Evolutionary conservation across 2,888 invertebrate genomes (phyloP).

Genomic region (Seira sanloemensis): DNA sequence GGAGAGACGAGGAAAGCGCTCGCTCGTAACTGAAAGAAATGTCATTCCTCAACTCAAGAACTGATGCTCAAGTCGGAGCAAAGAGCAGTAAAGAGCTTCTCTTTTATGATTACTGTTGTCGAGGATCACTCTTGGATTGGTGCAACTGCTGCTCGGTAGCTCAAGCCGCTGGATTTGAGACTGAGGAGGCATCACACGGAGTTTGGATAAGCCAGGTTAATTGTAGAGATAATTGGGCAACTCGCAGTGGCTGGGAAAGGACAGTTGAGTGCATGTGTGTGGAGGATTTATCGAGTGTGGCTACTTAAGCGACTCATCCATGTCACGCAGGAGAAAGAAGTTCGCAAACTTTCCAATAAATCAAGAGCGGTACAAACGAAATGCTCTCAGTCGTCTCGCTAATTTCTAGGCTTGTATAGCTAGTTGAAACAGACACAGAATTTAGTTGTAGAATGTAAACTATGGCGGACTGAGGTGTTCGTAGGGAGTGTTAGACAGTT

Average conservation of each 20-base stretch:
- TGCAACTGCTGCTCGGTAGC: not conserved
- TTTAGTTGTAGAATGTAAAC: no score
- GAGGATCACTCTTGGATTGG: not conserved
- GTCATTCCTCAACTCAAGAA: slow-evolving; percentile 59
- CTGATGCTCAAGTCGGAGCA: slow-evolving; percentile 55
- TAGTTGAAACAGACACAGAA: no score
- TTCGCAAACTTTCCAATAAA: not conserved
- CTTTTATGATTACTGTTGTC: slow-evolving; percentile 27
- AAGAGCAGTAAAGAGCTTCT: slow-evolving; percentile 36
- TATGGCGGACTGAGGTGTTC: no score
- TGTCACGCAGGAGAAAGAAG: not conserved
- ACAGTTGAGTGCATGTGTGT: not conserved
- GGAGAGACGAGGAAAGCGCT: slow-evolving; percentile 47
- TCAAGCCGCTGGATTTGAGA: not conserved
- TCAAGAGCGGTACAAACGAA: not conserved
- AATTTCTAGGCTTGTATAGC: not conserved
- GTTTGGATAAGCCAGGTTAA: not conserved
- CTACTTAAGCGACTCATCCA: not conserved
- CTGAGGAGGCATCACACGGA: not conserved
- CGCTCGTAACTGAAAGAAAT: slow-evolving; percentile 58
- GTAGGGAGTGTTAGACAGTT: no score
- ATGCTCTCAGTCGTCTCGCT: no score
- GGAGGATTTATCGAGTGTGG: not conserved
- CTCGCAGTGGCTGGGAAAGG: not conserved
- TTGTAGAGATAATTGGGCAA: not conserved